Conservation (phyloP, 2,888 invertebrate genomes). For the Bruchidius siliquastri region DNA sequence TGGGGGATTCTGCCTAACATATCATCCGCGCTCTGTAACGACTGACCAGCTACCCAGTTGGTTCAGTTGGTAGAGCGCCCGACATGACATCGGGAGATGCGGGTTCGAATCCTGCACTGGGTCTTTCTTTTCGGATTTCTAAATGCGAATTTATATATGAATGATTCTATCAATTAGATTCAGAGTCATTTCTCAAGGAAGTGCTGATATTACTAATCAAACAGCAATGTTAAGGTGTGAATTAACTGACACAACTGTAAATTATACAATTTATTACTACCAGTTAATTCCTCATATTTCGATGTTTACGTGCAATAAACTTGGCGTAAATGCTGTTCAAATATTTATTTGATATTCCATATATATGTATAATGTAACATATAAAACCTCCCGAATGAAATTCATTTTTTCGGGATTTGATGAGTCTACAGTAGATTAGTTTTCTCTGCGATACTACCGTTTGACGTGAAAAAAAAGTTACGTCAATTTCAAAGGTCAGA, state of each 20-base stretch:
- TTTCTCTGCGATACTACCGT: neutral
- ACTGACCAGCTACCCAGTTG: no score
- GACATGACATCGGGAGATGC: no score
- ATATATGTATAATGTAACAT: neutral
- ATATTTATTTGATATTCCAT: neutral
- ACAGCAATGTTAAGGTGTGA: neutral
- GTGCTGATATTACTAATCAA: neutral
- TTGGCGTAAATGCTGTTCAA: neutral
- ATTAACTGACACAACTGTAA: neutral
- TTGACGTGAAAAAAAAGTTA: neutral
- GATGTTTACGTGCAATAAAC: neutral
- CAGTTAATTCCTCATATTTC: neutral
- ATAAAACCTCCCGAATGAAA: neutral
- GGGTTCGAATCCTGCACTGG: no score
- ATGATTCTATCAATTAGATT: no score
- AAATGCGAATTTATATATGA: no score
- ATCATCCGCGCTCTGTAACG: no score
- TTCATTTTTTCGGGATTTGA: neutral
- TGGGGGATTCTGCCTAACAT: no score
- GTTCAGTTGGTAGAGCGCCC: no score
- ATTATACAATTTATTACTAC: neutral
- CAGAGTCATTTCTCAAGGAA: neutral
- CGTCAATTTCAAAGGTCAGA: neutral
- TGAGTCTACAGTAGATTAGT: neutral
- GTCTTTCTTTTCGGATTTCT: no score